Evolutionary conservation across 2,797 vertebrate species (phyloP).

Genomic region (Percopsis omiscomaycus): DNA sequence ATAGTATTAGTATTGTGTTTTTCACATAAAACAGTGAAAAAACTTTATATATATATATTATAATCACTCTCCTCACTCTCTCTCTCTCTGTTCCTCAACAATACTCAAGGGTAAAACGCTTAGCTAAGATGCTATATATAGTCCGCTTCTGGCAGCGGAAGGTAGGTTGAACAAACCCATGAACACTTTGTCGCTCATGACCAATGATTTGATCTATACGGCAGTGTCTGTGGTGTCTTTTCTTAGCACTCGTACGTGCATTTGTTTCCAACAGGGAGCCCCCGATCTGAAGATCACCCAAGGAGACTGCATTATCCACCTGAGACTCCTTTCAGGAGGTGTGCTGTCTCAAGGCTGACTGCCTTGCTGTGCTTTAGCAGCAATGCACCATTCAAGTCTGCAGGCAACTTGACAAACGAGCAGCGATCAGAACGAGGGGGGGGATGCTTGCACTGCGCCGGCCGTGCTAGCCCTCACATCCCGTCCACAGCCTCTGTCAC

Average conservation of each 20-base stretch:
- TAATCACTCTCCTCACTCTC: slow-evolving; percentile 6
- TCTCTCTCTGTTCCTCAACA: slow-evolving; percentile 9
- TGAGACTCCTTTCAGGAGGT: slow-evolving; percentile 69
- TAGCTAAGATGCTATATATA: not conserved
- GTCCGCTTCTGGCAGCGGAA: slow-evolving; percentile 22
- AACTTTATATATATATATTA: not conserved
- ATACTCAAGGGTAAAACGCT: not conserved
- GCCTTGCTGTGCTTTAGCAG: slow-evolving; percentile 74
- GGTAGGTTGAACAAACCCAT: slow-evolving; percentile 25
- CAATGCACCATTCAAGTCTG: slow-evolving; percentile 84
- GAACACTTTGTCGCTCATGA: no score
- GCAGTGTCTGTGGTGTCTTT: slow-evolving; percentile 26
- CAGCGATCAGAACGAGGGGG: slow-evolving; percentile 68
- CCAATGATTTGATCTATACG: not conserved
- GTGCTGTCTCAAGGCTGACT: slow-evolving; percentile 67
- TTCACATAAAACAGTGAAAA: slow-evolving; percentile 9
- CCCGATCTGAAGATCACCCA: slow-evolving; percentile 43
- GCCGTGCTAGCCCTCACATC: slow-evolving; percentile 70
- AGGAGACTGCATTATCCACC: slow-evolving; percentile 59
- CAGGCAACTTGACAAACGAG: slow-evolving; percentile 82
- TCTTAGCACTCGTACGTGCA: not conserved
- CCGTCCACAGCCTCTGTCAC: slow-evolving; percentile 62
- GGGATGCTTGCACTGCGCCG: slow-evolving; percentile 79
- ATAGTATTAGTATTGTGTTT: no score
- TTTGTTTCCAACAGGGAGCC: slow-evolving; percentile 25